Base-by-base conservation (phyloP, 2,113 vertebrate species). In the Poeciliopsis occidentalis region DNA sequence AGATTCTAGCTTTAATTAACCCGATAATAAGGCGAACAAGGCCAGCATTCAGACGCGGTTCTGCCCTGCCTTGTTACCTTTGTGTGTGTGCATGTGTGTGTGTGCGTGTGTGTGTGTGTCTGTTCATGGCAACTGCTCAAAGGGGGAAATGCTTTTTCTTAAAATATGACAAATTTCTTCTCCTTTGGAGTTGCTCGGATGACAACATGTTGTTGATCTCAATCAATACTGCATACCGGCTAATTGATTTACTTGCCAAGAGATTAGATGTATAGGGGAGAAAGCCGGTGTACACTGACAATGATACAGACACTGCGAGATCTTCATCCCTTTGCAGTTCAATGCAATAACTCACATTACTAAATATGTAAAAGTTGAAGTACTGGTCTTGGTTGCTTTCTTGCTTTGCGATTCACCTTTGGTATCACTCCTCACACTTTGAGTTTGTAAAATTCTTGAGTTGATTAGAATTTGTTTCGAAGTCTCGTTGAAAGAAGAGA, bases 1-100 rank as follows among this genome's bases (percentile, higher is more conserved):
- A 97, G 96, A 97, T 97, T 96, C 95, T 95, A 92, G 95, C 96
- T 99, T 98, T 98, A 98, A 99, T 99, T 98, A 99, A 98, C 96
- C 97, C 95, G 96, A 97, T 97, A 97, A 99, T 97, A 97, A 97
- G 96, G 96, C 95, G 95, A 95, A 96, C 96, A 96, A 95, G 96
- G 90, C 95, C 95, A 91, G 95, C 95, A 93, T 96, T 95, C 95
- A 92, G 95, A 91, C 93, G 94, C 94, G 94, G 91, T 88, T 94
- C 91, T 92, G 94, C 92, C 95, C 94, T 95, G 94, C 92, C 96
- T 95, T 93, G 94, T 95, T 96, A 95, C 93, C 92, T 91, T 94
- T 37, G 34, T 37, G 92, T 85, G 93, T 91, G 88, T 88, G 91
- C 91, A 4, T 80, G 34, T 37, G 34, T 37, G 34, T 37, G 92